Base-by-base conservation (phyloP, 2,113 vertebrate species). In the Cyprichromis sp. region DNA sequence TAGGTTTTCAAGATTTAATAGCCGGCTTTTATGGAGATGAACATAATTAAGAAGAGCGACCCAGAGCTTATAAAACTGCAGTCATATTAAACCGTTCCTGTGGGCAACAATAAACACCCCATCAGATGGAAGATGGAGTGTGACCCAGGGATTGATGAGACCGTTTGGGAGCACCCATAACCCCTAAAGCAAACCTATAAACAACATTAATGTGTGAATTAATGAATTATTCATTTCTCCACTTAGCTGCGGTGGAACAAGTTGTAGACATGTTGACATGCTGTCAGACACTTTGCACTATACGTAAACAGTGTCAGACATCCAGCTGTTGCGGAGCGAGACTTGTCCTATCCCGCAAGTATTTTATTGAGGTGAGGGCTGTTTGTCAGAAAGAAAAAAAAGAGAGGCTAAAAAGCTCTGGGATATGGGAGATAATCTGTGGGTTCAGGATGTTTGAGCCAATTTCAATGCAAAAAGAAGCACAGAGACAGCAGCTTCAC, bases 11-110 rank as follows among this genome's bases (percentile, higher is more conserved):
- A 38, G 24, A 42, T 85, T 88, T 80, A 80, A 86, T 83, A 61
- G 38, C 52, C 17, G 16, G 79, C 19, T 57, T 84, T 88, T 80
- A 87, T 84, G 83, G 80, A 82, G 59, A 83, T 10, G 47, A 86
- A 36, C 45, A 47, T 66, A 82, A 86, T 91, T 36, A 90, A 81
- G 40, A 50, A 13, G 26, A 50, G 73, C n/a, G n/a, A 31, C 31
- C 0, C n/a, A 31, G 81, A 6, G 36, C 52, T 86, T 34, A 82
- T 54, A 85, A 84, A 87, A 29, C 19, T 34, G 61, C 50, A 82
- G 55, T 86, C 61, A 82, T 45, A 73, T 87, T 86, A 78, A 90
- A 81, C 16, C 19, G 7, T 5, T 42, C 52, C 34, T 24, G 42
- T 86, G 84, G 91, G 54, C 40, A 80, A 73, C 42, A 47, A 6